A percentile compares a stretch with the other conserved stretches of the same genome.
Conservation (phyloP, 2,797 vertebrate genomes). For the Ataeniobius toweri region DNA sequence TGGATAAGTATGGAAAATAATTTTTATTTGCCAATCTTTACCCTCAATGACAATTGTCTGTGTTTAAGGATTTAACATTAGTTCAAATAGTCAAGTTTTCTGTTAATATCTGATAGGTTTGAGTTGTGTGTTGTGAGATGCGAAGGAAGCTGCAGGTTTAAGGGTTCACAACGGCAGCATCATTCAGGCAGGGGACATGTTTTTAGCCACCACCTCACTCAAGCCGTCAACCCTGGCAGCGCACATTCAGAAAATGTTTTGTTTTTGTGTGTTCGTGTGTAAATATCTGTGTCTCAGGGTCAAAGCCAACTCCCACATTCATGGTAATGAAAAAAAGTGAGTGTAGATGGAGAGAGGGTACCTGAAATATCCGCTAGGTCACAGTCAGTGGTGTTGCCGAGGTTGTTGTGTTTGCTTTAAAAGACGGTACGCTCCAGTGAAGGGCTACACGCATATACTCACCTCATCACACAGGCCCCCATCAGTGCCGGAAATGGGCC, state of each 20-base stretch:
- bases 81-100: not conserved
- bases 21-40: not conserved
- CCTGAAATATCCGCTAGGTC: slow-evolving; percentile 74
- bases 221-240: not conserved
- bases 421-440: slow-evolving; percentile 76
- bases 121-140: not conserved
- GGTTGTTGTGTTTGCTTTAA: slow-evolving; percentile 73
- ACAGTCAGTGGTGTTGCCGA: slow-evolving; percentile 77
- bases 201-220: slow-evolving; percentile 45
- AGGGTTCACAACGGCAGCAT: slow-evolving; percentile 53
- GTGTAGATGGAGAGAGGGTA: slow-evolving; percentile 62
- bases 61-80: not conserved
- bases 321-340: slow-evolving; percentile 33
- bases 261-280: slow-evolving; percentile 26
- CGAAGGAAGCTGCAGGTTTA: not conserved
- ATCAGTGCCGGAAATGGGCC: slow-evolving; percentile 59
- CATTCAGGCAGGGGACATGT: slow-evolving; percentile 58
- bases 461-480: slow-evolving; percentile 33
- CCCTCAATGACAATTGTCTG: not conserved
- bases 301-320: slow-evolving; percentile 61
- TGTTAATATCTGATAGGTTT: not conserved
- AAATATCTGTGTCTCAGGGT: slow-evolving; percentile 55
- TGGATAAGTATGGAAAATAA: not conserved
- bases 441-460: slow-evolving; percentile 58
- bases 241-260: slow-evolving; percentile 12